Evolutionary conservation across 2,113 vertebrate genomes (phyloP), one percentile per base, ranked within the genome.

Genomic region (Anolis sagrei): DNA sequence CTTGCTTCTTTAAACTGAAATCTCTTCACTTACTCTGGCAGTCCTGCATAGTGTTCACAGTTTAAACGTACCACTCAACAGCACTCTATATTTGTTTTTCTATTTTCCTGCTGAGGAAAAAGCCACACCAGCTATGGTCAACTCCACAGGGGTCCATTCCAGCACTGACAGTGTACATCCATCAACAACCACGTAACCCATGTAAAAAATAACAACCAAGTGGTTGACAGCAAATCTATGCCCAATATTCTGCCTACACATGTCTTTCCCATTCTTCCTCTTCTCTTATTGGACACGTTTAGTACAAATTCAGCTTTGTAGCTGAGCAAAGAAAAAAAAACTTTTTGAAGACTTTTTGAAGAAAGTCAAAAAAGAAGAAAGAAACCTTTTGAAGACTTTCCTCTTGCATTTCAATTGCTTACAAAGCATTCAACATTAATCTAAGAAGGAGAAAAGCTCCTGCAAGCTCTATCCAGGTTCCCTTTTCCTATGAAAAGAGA

Each of bases 1-100:
- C 68, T 73, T 73, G 49, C 69, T 72, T 72, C 68, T 82, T 79
- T 84, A 69, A 84, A 51, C 7, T 36, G 6, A 84, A 76, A 84
- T 32, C 75, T 51, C 49, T 78, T 84, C 36, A 21, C 32, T 69
- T 44, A 23, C 49, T 69, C 32, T 84, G 75, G n/a, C 62, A 84
- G 48, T 7, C 48, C 44, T 27, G 23, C 44, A 76, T 54, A 51
- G 44, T 29, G n/a, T 8, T 84, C 74, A 64, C 8, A 32, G 34
- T 49, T n/a, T 83, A 64, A 62, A 27, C n/a, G 21, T 83, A 7
- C 61, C 16, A 76, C 25, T 39, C 73, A 83, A 18, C 39, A 75
- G 18, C 82, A 64, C n/a, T 76, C n/a, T 36, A 29, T 27, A 64
- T 68, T 76, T 66, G 32, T 68, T 84, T 19, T 11, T 27, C 75